phyloP scores from a whole-genome alignment of 1,140 invertebrate species.

The Drosophila nannoptera region DNA sequence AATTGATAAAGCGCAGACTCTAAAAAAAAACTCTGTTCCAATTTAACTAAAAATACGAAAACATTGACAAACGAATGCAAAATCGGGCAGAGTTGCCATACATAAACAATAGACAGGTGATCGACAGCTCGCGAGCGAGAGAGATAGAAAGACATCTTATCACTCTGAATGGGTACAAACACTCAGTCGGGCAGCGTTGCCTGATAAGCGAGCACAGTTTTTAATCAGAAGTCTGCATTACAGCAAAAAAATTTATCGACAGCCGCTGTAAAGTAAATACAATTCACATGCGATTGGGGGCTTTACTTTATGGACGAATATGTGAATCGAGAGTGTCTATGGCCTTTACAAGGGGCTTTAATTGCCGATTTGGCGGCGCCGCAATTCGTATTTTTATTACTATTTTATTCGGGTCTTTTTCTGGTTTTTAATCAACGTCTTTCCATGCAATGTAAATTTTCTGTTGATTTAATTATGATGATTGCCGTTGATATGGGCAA shows the following conservation, averaged over 20 bases:
- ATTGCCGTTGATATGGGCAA: slow-evolving; percentile 25
- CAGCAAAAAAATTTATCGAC: slow-evolving; percentile 23
- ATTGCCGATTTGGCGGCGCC: slow-evolving; percentile 39
- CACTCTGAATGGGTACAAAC: slow-evolving; percentile 32
- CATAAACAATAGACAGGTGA: slow-evolving; percentile 33
- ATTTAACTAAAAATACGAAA: slow-evolving; percentile 17
- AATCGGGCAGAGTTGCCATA: slow-evolving; percentile 8
- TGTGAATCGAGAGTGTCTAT: slow-evolving; percentile 25
- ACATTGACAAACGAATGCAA: slow-evolving; percentile 4
- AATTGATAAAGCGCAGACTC: slow-evolving; percentile 56
- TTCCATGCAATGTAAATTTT: slow-evolving; percentile 53
- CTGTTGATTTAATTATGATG: slow-evolving; percentile 48
- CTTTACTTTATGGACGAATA: slow-evolving; percentile 17
- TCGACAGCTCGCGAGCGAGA: background rate
- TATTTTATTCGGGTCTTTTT: slow-evolving; percentile 2
- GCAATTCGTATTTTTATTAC: background rate
- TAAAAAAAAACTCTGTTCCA: slow-evolving; percentile 46
- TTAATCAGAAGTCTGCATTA: slow-evolving; percentile 65
- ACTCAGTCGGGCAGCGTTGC: slow-evolving; percentile 22
- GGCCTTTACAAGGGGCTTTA: slow-evolving; percentile 24
- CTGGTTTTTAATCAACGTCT: slow-evolving; percentile 36
- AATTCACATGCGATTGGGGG: slow-evolving; percentile 17
- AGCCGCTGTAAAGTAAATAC: slow-evolving; percentile 21
- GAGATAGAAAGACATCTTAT: slow-evolving; percentile 36
- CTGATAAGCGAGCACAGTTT: slow-evolving; percentile 51